Percentiles rank a stretch among this genome's conserved stretches.
Conservation (phyloP, 1,140 invertebrate genomes). For the Cylas formicarius region DNA sequence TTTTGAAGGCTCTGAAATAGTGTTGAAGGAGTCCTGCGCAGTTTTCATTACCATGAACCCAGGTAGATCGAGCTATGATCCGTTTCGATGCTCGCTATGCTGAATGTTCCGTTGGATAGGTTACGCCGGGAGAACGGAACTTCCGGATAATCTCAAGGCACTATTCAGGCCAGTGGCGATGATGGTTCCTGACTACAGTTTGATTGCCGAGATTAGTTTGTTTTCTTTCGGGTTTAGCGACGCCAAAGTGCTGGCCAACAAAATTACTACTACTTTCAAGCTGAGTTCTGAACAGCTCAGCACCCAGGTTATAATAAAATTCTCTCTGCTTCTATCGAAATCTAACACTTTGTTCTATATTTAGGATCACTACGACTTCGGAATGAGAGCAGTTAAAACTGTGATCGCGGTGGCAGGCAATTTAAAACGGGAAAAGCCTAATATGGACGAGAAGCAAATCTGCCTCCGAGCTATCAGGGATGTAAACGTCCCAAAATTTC, state of each 20-base stretch:
- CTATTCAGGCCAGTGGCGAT: constrained; percentile 68
- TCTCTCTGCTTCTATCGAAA: constrained; percentile 44
- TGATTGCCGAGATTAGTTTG: constrained; percentile 66
- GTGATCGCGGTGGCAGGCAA: constrained; percentile 64
- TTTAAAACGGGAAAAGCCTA: constrained; percentile 57
- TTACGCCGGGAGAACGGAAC: constrained; percentile 64
- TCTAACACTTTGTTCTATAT: constrained; percentile 4
- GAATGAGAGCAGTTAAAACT: constrained; percentile 55
- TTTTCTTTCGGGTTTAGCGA: constrained; percentile 64
- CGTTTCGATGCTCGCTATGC: not conserved
- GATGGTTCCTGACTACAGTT: constrained; percentile 68
- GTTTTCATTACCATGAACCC: constrained; percentile 74
- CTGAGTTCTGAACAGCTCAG: constrained; percentile 66
- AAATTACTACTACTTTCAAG: constrained; percentile 66
- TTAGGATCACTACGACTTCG: constrained; percentile 25
- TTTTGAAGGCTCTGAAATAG: constrained; percentile 54
- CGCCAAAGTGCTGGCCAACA: constrained; percentile 56
- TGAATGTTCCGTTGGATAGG: constrained; percentile 28
- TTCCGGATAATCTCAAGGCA: constrained; percentile 68
- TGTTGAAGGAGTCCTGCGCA: constrained; percentile 56
- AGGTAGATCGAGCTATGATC: constrained; percentile 18
- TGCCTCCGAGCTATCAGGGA: constrained; percentile 57
- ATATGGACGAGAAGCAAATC: constrained; percentile 52
- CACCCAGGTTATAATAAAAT: constrained; percentile 49
- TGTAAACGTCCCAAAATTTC: constrained; percentile 69